Conservation (phyloP, 1,140 invertebrate species). For the Brachionus angularis region DNA sequence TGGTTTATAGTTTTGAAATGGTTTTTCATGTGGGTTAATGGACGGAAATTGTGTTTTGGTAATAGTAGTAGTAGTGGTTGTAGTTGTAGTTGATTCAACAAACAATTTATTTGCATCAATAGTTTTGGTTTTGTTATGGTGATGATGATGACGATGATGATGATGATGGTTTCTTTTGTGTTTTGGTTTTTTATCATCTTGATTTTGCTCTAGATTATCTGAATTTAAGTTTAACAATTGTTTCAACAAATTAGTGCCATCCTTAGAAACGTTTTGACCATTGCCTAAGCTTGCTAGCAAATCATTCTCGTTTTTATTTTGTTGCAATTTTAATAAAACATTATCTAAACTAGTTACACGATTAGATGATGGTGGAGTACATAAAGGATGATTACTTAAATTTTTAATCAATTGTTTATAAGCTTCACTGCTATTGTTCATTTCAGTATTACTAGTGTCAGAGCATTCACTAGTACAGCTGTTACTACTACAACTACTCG, state of each 20-base stretch:
- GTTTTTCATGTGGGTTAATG: constrained; percentile 14
- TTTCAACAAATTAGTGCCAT: constrained; percentile 23
- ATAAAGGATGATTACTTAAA: constrained; percentile 25
- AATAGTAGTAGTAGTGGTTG: constrained; percentile 16
- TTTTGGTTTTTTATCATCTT: not conserved
- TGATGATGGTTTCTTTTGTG: not conserved
- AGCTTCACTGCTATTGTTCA: not conserved
- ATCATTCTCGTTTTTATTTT: not conserved
- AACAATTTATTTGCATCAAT: not conserved
- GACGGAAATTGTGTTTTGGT: constrained; percentile 20
- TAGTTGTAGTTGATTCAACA: constrained; percentile 9
- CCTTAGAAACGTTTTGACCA: not conserved
- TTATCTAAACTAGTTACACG: not conserved
- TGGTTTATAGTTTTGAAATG: not conserved
- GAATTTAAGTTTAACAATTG: constrained; percentile 3
- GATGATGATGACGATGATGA: not conserved
- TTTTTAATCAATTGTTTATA: constrained; percentile 36
- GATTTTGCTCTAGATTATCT: too few species aligned
- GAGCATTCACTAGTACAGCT: constrained; percentile 30
- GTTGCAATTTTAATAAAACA: constrained; percentile 15
- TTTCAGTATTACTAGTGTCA: not conserved
- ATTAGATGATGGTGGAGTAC: not conserved
- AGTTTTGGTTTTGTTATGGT: not conserved
- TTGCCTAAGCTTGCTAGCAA: too few species aligned
- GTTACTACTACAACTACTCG: constrained; percentile 29